These are phyloP conservation scores for Incurvaria masculella DNA, from an alignment of 2,888 invertebrate genomes.

Conservation along the genomic window DNA sequence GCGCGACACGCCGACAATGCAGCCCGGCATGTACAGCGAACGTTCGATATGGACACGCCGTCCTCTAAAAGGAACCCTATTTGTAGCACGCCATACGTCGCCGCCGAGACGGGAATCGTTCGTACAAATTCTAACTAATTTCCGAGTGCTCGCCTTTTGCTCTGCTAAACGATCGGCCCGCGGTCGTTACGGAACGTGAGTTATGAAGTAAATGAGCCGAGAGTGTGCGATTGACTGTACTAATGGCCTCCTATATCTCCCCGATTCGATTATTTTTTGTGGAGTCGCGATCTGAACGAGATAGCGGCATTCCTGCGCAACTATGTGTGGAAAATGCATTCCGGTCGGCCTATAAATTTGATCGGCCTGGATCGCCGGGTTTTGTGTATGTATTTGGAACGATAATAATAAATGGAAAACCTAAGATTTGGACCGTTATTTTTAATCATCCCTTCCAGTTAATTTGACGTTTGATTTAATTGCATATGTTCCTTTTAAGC, in stretches of 20 bases:
- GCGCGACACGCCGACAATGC: not conserved
- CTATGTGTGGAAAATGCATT: not conserved
- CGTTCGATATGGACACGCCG: not conserved
- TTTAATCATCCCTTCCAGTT: too few species aligned
- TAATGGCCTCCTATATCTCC: conserved; percentile 1
- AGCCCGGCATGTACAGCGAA: not conserved
- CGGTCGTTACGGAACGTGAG: not conserved
- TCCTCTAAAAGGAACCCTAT: not conserved
- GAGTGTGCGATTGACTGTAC: not conserved
- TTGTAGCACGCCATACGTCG: not conserved
- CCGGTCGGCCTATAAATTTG: not conserved
- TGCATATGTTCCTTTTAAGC: too few species aligned
- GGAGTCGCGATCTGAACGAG: not conserved
- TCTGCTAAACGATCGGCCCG: not conserved
- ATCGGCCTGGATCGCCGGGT: too few species aligned
- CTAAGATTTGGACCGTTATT: too few species aligned
- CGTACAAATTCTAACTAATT: not conserved
- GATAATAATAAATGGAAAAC: too few species aligned
- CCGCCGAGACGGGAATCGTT: not conserved
- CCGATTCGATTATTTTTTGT: not conserved
- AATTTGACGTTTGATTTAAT: too few species aligned
- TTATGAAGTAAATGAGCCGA: not conserved
- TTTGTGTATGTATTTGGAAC: too few species aligned
- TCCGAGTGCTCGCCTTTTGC: not conserved
- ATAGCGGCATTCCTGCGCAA: not conserved